A percentile compares a stretch with the other conserved stretches of the same genome.
These are phyloP conservation scores for Dorcus parallelipipedus DNA, from an alignment of 2,888 invertebrate genomes.

Conservation along the genomic window DNA sequence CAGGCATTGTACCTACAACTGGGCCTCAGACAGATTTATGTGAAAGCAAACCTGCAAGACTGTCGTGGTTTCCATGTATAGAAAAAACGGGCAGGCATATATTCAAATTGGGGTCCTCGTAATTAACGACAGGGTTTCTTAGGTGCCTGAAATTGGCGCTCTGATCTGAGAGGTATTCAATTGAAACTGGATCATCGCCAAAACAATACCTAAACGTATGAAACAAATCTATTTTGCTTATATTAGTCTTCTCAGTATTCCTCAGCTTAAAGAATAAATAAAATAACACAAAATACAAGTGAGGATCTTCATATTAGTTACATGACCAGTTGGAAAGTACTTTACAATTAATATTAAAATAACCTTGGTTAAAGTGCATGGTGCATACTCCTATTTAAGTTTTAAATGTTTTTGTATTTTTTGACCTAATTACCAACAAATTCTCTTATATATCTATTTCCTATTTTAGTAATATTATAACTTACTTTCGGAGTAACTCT, in stretches of 20 bases:
- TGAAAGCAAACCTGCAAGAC: slow-evolving; percentile 63
- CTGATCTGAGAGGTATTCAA: slow-evolving; percentile 87
- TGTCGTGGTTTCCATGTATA: slow-evolving; percentile 99
- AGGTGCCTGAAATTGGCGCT: slow-evolving; percentile 70
- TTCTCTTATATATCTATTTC: neutral
- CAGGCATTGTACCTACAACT: no score
- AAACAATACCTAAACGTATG: slow-evolving; percentile 51
- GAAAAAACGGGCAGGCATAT: slow-evolving; percentile 90
- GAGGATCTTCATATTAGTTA: no score
- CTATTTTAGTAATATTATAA: slow-evolving; percentile 48
- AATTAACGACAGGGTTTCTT: slow-evolving; percentile 69
- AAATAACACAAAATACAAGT: no score
- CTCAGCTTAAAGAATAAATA: no score
- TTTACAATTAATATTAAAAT: no score
- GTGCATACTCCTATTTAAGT: no score
- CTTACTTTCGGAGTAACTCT: slow-evolving; percentile 72
- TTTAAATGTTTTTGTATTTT: no score
- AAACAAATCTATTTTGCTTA: neutral
- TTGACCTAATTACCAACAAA: neutral
- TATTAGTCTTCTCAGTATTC: neutral
- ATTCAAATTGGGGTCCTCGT: slow-evolving; percentile 93
- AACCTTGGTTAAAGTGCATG: no score
- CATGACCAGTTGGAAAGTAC: no score
- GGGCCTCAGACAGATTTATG: no score
- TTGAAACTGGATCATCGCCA: slow-evolving; percentile 56